Evolutionary conservation across 1,140 invertebrate genomes (phyloP).

Genomic region (Atta cephalotes): DNA sequence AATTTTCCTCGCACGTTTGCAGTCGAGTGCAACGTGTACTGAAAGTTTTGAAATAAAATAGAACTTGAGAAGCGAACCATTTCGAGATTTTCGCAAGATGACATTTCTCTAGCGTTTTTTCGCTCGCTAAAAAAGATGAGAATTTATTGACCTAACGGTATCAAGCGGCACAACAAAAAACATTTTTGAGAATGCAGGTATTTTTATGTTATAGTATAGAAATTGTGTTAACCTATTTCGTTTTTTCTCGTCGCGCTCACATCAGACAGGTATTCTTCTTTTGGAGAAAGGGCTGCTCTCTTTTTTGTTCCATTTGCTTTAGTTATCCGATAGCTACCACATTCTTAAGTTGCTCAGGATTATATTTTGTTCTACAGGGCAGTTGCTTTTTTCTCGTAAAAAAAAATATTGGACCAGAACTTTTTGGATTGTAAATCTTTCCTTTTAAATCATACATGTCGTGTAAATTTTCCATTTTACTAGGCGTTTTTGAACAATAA

Average conservation of each 20-base stretch:
- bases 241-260: slow-evolving; percentile 13
- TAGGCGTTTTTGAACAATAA: background rate
- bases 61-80: background rate
- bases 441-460: slow-evolving; percentile 9
- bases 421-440: slow-evolving; percentile 63
- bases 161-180: slow-evolving; percentile 69
- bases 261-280: slow-evolving; percentile 45
- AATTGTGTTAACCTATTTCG: slow-evolving; percentile 67
- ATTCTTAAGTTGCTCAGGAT: slow-evolving; percentile 26
- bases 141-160: slow-evolving; percentile 81
- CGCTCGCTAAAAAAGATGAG: slow-evolving; percentile 5
- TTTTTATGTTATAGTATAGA: slow-evolving; percentile 47
- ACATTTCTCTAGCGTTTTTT: slow-evolving; percentile 25
- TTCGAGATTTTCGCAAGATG: slow-evolving; percentile 37
- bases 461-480: background rate
- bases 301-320: slow-evolving; percentile 75
- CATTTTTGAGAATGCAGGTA: slow-evolving; percentile 66
- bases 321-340: slow-evolving; percentile 76
- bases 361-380: slow-evolving; percentile 68
- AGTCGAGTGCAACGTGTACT: background rate
- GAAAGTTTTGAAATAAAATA: slow-evolving; percentile 45
- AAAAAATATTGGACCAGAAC: slow-evolving; percentile 23
- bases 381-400: slow-evolving; percentile 46
- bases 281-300: slow-evolving; percentile 53
- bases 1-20: slow-evolving; percentile 20